Percentiles rank a stretch among this genome's conserved stretches.
These are phyloP conservation scores for Siniperca undulata DNA, from an alignment of 2,797 vertebrate genomes.

Conservation along the genomic window DNA sequence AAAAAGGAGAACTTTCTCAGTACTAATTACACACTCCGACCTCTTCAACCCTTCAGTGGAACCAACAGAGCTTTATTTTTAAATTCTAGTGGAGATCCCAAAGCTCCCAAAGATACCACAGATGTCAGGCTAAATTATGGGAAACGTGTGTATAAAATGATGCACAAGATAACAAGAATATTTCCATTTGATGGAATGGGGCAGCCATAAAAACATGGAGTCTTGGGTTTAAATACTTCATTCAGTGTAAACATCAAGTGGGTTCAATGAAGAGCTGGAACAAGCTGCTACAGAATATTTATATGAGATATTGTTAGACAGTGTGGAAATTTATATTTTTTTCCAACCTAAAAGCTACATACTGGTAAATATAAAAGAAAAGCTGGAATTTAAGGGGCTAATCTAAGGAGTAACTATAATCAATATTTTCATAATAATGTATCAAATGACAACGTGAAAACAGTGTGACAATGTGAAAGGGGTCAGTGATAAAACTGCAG, in stretches of 20 bases:
- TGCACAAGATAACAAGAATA: background rate
- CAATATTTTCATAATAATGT: background rate
- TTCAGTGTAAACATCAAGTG: constrained; percentile 5
- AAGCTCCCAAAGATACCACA: background rate
- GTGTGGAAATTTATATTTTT: background rate
- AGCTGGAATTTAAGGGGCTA: background rate
- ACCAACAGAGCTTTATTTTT: background rate
- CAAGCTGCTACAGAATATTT: background rate
- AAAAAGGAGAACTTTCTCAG: background rate
- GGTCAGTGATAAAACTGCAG: background rate
- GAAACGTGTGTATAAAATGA: constrained; percentile 8
- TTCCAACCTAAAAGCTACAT: background rate
- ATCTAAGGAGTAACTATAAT: background rate
- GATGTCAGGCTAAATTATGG: constrained; percentile 1
- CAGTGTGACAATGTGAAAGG: background rate
- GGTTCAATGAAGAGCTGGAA: background rate
- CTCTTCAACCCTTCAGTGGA: background rate
- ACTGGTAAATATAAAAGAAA: background rate
- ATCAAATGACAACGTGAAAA: background rate
- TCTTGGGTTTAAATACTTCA: background rate
- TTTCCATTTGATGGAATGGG: background rate
- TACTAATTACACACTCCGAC: background rate
- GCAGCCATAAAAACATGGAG: background rate
- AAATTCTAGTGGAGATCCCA: background rate
- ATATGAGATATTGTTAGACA: background rate